phyloP scores from a whole-genome alignment of 2,888 invertebrate species.

The Diaperis boleti region DNA sequence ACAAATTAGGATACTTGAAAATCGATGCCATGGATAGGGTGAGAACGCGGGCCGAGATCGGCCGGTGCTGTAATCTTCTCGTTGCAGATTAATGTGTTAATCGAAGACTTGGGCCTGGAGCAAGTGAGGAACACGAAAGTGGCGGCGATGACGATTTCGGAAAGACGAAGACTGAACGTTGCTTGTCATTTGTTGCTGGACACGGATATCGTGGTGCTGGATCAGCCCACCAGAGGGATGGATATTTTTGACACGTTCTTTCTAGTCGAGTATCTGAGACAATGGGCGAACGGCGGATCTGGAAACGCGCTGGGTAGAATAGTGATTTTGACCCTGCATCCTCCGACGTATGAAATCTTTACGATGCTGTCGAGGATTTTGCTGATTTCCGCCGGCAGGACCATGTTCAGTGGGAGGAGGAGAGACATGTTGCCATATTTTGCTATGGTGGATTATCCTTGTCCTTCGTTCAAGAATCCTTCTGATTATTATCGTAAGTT shows the following conservation, averaged over 20 bases:
- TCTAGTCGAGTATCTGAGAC: slow-evolving; percentile 91
- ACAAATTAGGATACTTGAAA: slow-evolving; percentile 73
- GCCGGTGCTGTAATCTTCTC: too few relatives aligned
- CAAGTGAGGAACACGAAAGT: slow-evolving; percentile 91
- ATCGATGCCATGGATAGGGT: slow-evolving; percentile 82
- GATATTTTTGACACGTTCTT: slow-evolving; percentile 98
- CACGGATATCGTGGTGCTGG: slow-evolving; percentile 87
- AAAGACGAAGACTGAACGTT: slow-evolving; percentile 86
- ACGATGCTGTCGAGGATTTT: slow-evolving; percentile 92
- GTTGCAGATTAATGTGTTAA: slow-evolving; percentile 85
- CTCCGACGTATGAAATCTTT: slow-evolving; percentile 95
- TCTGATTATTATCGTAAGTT: slow-evolving; percentile 94
- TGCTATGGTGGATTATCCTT: slow-evolving; percentile 88
- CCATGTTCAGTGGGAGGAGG: slow-evolving; percentile 91
- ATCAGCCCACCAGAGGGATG: slow-evolving; percentile 90
- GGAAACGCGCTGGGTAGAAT: slow-evolving; percentile 72
- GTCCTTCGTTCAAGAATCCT: slow-evolving; percentile 96
- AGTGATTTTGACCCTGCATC: slow-evolving; percentile 91
- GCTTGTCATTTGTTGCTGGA: slow-evolving; percentile 90
- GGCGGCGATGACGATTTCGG: slow-evolving; percentile 87
- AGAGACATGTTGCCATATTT: slow-evolving; percentile 94
- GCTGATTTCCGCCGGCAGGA: slow-evolving; percentile 88
- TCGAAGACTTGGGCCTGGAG: slow-evolving; percentile 91
- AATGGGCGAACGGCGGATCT: slow-evolving; percentile 79
- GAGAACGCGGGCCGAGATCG: slow-evolving; percentile 58